Base-by-base conservation (phyloP, 37 sponge, comb jelly and placozoan genomes). In the Axinella damicornis region DNA sequence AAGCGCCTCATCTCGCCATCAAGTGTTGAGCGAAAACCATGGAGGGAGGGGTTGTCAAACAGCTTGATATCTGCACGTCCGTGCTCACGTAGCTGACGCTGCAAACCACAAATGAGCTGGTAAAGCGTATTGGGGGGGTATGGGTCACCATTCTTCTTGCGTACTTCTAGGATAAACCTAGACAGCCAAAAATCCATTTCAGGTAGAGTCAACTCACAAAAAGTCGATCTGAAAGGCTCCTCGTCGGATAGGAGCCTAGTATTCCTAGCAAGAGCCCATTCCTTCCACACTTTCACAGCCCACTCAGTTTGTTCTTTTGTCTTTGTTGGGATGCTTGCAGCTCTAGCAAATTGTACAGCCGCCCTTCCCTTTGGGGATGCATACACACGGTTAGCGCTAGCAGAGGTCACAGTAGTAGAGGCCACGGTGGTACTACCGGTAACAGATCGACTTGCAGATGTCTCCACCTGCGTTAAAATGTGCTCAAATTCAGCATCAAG, bases 61-160 rank as follows among this genome's bases (percentile, higher is more conserved):
- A 76, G 30, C 69, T 67, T 77, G 34, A 77, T 60, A 58, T 77
- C 77, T 31, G 77, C 59, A n/a, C 74, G 52, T 38, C 74, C 74
- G 9, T 46, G 20, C n/a, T 74, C 54, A 38, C 54, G 52, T 46
- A 74, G 74, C 30, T 74, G 24, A 25, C 74, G 74, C 53, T 74
- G 74, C 30, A 74, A 46, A 38, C 53, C 31, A 52, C 38, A 39
- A 28, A 74, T 46, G 31, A 74, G 24, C 21, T 74, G 52, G 53
- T 74, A 74, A 19, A 39, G 27, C 18, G 38, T 73, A n/a, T 46
- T 35, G 27, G 62, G 62, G 62, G 62, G 62, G 25, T 61, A 61
- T 61, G 62, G 62, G 62, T 61, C 62, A 61, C 62, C 62, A 11
- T 61, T 61, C 62, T 61, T 61, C 12, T 61, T 61, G 62, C 62